Evolutionary conservation across 1,140 invertebrate genomes (phyloP).

Genomic region (Eubasilissa regina): DNA sequence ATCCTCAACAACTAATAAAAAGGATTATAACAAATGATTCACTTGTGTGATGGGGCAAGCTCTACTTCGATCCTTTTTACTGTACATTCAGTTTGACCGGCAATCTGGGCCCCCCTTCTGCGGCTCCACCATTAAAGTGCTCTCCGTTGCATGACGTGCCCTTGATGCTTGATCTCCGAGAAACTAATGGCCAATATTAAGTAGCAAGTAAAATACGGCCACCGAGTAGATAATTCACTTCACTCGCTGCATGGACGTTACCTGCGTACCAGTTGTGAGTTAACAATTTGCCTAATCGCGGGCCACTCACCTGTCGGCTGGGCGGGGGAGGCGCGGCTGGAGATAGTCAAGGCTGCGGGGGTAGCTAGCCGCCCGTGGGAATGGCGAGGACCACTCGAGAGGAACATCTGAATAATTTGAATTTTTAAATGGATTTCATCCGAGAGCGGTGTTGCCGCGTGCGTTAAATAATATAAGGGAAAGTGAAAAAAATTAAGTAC

Average conservation of each 20-base stretch:
- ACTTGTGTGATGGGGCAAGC: not conserved
- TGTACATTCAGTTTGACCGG: not conserved
- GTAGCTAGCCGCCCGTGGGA: constrained; percentile 33
- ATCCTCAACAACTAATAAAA: too few relatives aligned
- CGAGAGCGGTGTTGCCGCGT: not conserved
- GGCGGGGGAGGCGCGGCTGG: not conserved
- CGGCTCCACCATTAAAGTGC: constrained; percentile 23
- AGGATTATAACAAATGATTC: too few relatives aligned
- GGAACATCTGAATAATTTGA: constrained; percentile 22
- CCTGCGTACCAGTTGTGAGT: not conserved
- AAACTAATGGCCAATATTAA: not conserved
- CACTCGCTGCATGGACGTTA: not conserved
- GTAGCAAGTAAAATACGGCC: constrained; percentile 5
- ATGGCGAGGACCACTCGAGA: constrained; percentile 28
- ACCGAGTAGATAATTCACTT: constrained; percentile 6
- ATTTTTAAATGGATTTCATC: constrained; percentile 1
- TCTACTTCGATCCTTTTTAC: constrained; percentile 4
- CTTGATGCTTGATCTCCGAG: constrained; percentile 27
- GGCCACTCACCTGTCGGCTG: constrained; percentile 12
- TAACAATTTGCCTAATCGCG: not conserved
- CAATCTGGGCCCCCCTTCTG: not conserved
- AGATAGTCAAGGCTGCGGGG: constrained; percentile 39
- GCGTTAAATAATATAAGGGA: not conserved
- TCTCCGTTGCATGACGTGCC: constrained; percentile 45
- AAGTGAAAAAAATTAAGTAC: not conserved